Evolutionary conservation across 2,797 vertebrate species (phyloP).

Genomic region (Hylomyscus alleni): DNA sequence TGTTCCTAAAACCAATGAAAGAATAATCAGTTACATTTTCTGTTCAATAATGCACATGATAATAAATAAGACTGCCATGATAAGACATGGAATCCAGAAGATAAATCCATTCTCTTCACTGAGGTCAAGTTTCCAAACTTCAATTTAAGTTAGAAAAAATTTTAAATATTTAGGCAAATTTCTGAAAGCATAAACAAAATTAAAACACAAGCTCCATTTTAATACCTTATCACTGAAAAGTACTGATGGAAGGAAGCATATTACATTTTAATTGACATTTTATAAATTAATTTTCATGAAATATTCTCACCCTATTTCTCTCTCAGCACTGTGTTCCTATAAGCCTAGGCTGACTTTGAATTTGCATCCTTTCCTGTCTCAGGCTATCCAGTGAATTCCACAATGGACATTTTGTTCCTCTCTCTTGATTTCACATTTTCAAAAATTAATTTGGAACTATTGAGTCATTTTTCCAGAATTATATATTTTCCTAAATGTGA

Average conservation of each 20-base stretch:
- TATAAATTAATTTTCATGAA: conserved; percentile 24
- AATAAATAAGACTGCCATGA: conserved; percentile 4
- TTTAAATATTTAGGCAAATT: not conserved
- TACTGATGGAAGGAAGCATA: not conserved
- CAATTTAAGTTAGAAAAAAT: not conserved
- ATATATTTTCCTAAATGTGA: conserved; percentile 15
- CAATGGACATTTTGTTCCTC: conserved; percentile 2
- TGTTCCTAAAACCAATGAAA: not conserved
- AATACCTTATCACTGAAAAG: conserved; percentile 43
- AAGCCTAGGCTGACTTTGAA: not conserved
- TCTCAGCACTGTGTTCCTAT: not conserved
- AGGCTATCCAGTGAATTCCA: not conserved
- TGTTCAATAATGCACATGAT: not conserved
- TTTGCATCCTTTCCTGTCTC: not conserved
- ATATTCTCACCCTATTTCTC: not conserved
- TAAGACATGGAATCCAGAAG: not conserved
- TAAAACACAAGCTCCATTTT: conserved; percentile 48
- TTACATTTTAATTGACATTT: conserved; percentile 7
- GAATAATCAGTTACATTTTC: conserved; percentile 33
- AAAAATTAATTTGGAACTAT: conserved; percentile 54
- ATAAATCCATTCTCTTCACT: not conserved
- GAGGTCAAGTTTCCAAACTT: not conserved
- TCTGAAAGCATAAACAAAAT: conserved; percentile 58
- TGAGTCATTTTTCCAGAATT: conserved; percentile 19
- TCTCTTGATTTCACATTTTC: conserved; percentile 24